These are phyloP conservation scores for Spialia ferax DNA, from an alignment of 2,888 invertebrate species.

Conservation along the genomic window DNA sequence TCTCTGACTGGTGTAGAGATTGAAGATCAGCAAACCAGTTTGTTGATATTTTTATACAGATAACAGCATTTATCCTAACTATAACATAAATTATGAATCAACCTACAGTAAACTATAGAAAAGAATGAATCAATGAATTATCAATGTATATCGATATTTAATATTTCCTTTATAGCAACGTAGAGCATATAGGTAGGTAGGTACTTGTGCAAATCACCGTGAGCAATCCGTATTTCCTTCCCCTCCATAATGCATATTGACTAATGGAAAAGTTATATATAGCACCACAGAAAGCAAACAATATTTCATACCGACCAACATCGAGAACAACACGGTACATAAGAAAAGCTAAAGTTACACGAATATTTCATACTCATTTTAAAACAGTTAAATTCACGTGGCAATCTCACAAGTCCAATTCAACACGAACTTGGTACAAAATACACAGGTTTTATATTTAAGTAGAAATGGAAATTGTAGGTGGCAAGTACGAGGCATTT, in stretches of 20 bases:
- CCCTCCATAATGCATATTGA: slow-evolving; percentile 21
- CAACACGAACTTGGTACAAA: slow-evolving; percentile 13
- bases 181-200: too few species aligned
- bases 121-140: too few species aligned
- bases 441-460: slow-evolving; percentile 78
- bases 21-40: not conserved
- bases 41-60: not conserved
- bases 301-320: not conserved
- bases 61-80: too few species aligned
- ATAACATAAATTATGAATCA: too few species aligned
- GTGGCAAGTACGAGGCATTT: slow-evolving; percentile 96
- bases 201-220: slow-evolving; percentile 20
- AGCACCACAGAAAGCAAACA: slow-evolving; percentile 15
- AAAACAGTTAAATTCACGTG: not conserved
- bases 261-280: slow-evolving; percentile 33
- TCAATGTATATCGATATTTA: not conserved
- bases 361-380: not conserved
- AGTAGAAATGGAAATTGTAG: slow-evolving; percentile 90
- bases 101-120: not conserved
- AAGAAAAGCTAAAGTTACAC: not conserved
- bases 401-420: not conserved
- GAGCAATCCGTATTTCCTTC: slow-evolving; percentile 27
- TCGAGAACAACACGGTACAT: not conserved
- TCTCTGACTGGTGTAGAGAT: not conserved
- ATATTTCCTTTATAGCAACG: not conserved